Percentiles rank a stretch among this genome's conserved stretches.
Conservation (phyloP, 2,888 invertebrate genomes). For the Lepidochrysops patricia region DNA sequence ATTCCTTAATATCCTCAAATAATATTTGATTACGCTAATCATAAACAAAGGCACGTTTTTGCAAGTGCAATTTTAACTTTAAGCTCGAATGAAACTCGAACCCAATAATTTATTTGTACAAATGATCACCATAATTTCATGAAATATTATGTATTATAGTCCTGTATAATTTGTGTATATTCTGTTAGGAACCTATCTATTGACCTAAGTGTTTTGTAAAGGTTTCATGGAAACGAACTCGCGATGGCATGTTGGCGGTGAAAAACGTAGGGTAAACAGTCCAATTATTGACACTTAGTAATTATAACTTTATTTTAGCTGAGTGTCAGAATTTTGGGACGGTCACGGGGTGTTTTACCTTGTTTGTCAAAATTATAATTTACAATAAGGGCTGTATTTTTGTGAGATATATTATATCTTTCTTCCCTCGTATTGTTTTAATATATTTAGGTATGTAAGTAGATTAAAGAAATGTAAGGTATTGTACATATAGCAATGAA, state of each 20-base stretch:
- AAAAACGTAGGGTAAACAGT: neutral
- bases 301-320: constrained; percentile 14
- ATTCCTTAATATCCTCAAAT: neutral
- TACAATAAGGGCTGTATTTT: constrained; percentile 61
- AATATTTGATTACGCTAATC: neutral
- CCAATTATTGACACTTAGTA: neutral
- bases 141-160: constrained; percentile 1
- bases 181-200: constrained; percentile 13
- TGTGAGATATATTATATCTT: constrained; percentile 46
- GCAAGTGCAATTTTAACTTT: too few species aligned
- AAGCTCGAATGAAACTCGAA: too few species aligned
- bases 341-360: constrained; percentile 24
- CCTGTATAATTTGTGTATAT: constrained; percentile 8
- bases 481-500: neutral
- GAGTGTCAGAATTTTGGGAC: constrained; percentile 26
- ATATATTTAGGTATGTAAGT: constrained; percentile 13
- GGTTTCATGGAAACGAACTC: constrained; percentile 65
- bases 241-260: neutral
- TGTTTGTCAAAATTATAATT: constrained; percentile 18
- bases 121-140: neutral
- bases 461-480: neutral
- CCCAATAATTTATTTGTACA: neutral
- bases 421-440: constrained; percentile 53
- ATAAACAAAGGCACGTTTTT: neutral
- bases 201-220: constrained; percentile 41